A percentile compares a stretch with the other conserved stretches of the same genome.
Evolutionary conservation across 2,113 vertebrate species (phyloP).

Genomic region (Sorex araneus): DNA sequence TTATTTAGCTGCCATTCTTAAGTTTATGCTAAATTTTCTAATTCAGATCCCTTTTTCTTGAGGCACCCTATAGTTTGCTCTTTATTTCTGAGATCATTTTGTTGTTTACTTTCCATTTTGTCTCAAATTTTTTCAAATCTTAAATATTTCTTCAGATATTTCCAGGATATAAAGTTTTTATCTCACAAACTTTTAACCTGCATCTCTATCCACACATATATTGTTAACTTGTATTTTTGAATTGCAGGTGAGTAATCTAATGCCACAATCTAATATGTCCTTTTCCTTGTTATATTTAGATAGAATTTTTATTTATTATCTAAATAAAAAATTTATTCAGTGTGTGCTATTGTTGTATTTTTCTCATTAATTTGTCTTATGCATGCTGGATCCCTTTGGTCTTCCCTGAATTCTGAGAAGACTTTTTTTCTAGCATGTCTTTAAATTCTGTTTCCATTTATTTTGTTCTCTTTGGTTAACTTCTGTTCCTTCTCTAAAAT

Average conservation of each 20-base stretch:
- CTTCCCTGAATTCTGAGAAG: not conserved
- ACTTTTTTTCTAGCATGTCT: not conserved
- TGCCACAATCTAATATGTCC: not conserved
- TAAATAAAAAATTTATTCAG: not conserved
- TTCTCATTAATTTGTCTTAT: not conserved
- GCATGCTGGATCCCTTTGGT: not conserved
- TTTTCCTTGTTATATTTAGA: not conserved
- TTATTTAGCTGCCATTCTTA: not conserved
- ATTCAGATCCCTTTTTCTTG: not conserved
- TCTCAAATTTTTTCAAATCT: not conserved
- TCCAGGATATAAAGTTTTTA: too few species aligned
- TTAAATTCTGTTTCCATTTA: not conserved
- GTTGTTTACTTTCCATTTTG: not conserved
- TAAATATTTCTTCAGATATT: slow-evolving; percentile 1
- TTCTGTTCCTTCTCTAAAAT: not conserved
- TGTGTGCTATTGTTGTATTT: not conserved
- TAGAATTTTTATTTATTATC: not conserved
- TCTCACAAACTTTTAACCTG: not conserved
- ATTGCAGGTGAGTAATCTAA: not conserved
- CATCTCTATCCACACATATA: not conserved
- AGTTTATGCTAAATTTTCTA: slow-evolving; percentile 1
- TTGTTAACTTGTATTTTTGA: not conserved
- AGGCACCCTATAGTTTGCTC: not conserved
- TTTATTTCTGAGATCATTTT: slow-evolving; percentile 3
- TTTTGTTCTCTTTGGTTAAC: not conserved